Percentiles rank a stretch among this genome's conserved stretches.
These are phyloP conservation scores for Colaptes auratus DNA, from an alignment of 2,113 vertebrate species.

Conservation along the genomic window DNA sequence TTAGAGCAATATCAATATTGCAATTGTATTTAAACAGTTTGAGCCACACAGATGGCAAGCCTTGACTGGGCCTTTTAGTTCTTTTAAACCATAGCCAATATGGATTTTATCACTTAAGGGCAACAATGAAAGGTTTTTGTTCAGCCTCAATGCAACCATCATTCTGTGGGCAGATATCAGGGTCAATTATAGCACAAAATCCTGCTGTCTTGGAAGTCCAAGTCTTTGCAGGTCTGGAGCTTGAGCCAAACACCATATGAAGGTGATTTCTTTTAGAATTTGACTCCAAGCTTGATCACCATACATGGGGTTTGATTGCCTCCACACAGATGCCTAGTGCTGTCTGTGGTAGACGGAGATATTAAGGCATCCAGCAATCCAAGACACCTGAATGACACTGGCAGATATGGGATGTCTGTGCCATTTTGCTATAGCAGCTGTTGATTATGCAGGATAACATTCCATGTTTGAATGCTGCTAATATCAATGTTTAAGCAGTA, in stretches of 20 bases:
- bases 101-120: not conserved
- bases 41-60: conserved; percentile 46
- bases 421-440: not conserved
- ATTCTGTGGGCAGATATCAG: not conserved
- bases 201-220: not conserved
- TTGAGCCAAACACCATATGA: not conserved
- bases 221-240: not conserved
- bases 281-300: not conserved
- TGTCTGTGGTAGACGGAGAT: not conserved
- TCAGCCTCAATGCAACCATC: not conserved
- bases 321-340: not conserved
- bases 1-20: conserved; percentile 49
- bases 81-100: conserved; percentile 6
- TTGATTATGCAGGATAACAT: not conserved
- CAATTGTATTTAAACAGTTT: not conserved
- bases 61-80: conserved; percentile 2
- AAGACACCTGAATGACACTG: not conserved
- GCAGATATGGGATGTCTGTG: not conserved
- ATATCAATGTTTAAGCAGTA: not conserved
- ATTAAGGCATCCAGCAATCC: not conserved
- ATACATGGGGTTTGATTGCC: not conserved
- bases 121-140: conserved; percentile 1
- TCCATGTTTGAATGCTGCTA: not conserved
- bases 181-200: not conserved
- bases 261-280: not conserved